Percentiles rank a stretch among this genome's conserved stretches.
Conservation (phyloP, 2,888 invertebrate genomes). For the Eilema depressum region DNA sequence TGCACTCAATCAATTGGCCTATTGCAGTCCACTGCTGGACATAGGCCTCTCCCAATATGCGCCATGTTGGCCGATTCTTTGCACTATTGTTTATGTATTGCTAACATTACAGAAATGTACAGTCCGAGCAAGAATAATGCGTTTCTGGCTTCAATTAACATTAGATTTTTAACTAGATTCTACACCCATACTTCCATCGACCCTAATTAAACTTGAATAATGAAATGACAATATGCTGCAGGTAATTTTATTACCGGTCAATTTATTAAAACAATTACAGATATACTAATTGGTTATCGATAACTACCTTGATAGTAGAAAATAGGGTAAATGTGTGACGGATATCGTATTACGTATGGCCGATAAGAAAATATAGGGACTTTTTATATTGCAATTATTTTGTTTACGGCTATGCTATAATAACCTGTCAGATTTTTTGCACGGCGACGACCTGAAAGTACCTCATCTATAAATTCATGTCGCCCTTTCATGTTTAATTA, state of each 20-base stretch:
- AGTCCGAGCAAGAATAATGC: no score
- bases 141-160: no score
- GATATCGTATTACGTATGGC: not conserved
- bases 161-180: not conserved
- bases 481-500: no score
- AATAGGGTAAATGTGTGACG: not conserved
- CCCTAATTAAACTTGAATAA: not conserved
- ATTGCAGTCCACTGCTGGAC: no score
- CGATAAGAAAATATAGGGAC: constrained; percentile 15
- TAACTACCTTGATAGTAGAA: not conserved
- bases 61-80: no score
- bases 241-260: not conserved
- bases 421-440: not conserved
- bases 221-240: not conserved
- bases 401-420: not conserved
- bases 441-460: no score
- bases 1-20: no score
- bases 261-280: not conserved
- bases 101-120: no score
- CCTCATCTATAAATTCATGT: no score
- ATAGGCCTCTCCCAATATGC: no score
- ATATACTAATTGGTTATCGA: not conserved
- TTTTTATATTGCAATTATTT: not conserved
- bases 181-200: not conserved
- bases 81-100: no score